A percentile compares a stretch with the other conserved stretches of the same genome.
Conservation (phyloP, 2,797 vertebrate species). For the Callimico goeldii region DNA sequence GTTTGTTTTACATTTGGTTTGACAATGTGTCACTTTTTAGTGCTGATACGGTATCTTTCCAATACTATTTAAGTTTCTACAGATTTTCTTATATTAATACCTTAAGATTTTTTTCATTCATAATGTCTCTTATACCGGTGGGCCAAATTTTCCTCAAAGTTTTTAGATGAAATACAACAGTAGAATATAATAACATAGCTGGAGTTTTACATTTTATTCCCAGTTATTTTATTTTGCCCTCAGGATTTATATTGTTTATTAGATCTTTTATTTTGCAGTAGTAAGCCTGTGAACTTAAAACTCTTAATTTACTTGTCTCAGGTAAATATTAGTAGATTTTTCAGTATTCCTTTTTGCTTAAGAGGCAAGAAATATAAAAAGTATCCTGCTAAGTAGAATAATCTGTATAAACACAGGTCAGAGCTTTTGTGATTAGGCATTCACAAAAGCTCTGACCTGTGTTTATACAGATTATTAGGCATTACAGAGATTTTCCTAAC, state of each 20-base stretch:
- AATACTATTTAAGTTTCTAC: not conserved
- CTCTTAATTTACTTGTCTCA: not conserved
- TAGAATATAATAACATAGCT: not conserved
- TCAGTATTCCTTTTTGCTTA: not conserved
- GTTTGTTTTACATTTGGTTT: conserved; percentile 8
- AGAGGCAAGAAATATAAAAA: conserved; percentile 5
- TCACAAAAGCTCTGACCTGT: too few relatives aligned
- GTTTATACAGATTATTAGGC: too few relatives aligned
- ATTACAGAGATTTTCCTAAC: too few relatives aligned
- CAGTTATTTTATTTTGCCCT: not conserved
- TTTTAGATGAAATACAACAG: not conserved
- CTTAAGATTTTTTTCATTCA: conserved; percentile 43
- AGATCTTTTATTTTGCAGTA: not conserved
- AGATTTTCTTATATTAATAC: conserved; percentile 29
- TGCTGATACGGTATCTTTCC: not conserved
- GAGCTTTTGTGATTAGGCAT: conserved; percentile 37
- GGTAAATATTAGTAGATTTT: not conserved
- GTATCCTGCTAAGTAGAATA: not conserved
- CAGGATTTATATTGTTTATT: conserved; percentile 28
- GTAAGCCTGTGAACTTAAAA: conserved; percentile 45
- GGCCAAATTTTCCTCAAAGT: not conserved
- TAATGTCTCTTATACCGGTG: not conserved
- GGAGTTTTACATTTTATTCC: conserved; percentile 10
- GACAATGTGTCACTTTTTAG: not conserved
- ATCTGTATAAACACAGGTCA: conserved; percentile 4